phyloP scores from a whole-genome alignment of 1,140 invertebrate genomes.

The Neoseiulus cucumeris region DNA sequence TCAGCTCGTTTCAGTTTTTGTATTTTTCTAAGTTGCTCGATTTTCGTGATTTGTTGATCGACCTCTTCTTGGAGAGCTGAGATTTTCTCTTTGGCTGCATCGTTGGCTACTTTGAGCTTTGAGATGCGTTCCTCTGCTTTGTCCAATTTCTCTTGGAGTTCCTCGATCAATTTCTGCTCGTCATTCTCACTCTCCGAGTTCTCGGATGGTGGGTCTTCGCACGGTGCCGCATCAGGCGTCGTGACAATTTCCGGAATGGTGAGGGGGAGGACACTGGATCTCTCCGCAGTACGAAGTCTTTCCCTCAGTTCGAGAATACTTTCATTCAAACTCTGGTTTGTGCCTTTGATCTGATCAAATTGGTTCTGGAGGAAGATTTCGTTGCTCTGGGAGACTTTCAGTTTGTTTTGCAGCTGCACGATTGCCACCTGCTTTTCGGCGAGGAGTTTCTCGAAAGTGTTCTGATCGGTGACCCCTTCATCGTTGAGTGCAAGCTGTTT shows the following conservation, averaged over 20 bases:
- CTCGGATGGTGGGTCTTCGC: neutral
- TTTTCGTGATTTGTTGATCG: neutral
- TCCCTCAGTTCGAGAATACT: neutral
- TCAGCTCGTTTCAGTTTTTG: neutral
- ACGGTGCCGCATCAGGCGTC: neutral
- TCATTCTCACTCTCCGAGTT: neutral
- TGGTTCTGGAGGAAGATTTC: neutral
- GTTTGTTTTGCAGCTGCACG: neutral
- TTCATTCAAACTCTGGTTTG: neutral
- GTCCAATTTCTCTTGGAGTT: neutral
- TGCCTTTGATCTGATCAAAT: neutral
- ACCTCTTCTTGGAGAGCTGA: neutral
- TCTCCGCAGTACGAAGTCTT: neutral
- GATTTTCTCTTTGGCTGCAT: neutral
- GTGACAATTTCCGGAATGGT: neutral
- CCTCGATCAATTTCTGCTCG: neutral
- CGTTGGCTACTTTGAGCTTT: neutral
- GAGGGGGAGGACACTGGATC: neutral
- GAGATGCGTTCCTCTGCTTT: neutral
- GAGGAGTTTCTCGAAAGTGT: neutral
- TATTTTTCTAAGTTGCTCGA: neutral
- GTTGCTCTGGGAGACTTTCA: neutral
- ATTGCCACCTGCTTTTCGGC: slow-evolving; percentile 1
- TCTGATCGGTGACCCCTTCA: neutral
- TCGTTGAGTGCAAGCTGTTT: neutral